Evolutionary conservation across 2,113 vertebrate species (phyloP).

Genomic region (Cephalopholis sonnerati): DNA sequence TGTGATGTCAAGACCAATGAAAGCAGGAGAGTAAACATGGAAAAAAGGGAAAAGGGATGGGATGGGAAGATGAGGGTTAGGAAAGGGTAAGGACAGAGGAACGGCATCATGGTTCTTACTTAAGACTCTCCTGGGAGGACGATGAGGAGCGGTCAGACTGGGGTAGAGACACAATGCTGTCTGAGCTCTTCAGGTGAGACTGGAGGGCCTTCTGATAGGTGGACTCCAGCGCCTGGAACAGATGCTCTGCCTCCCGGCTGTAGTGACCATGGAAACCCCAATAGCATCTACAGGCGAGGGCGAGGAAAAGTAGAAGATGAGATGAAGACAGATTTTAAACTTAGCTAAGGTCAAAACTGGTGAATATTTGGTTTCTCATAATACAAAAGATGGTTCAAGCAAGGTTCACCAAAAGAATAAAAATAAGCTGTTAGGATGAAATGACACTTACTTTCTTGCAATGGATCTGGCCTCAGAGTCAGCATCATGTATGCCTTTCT

Average conservation of each 20-base stretch:
- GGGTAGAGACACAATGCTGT: conserved; percentile 95
- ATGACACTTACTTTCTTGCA: conserved; percentile 94
- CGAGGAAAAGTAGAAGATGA: not conserved
- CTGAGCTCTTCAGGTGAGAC: conserved; percentile 95
- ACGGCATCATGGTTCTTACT: conserved; percentile 84
- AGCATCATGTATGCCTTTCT: conserved; percentile 97
- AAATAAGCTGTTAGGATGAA: not conserved
- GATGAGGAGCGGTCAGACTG: conserved; percentile 98
- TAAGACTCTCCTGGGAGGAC: conserved; percentile 98
- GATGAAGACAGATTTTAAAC: not conserved
- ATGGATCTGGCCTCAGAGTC: conserved; percentile 98
- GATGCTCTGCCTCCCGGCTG: conserved; percentile 94
- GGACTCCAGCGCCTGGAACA: conserved; percentile 94
- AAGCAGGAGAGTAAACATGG: not conserved
- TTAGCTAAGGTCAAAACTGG: not conserved
- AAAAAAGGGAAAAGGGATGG: not conserved
- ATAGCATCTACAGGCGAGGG: conserved; percentile 89
- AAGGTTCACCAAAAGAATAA: not conserved
- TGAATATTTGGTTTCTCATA: not conserved
- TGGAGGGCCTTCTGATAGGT: conserved; percentile 98
- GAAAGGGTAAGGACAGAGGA: not conserved
- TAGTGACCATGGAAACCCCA: conserved; percentile 98
- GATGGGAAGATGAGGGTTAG: too few relatives aligned
- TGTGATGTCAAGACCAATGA: not conserved
- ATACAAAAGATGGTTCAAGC: not conserved